Evolutionary conservation across 2,888 invertebrate genomes (phyloP), one percentile per base, ranked within the genome.

Genomic region (Eurois occulta): DNA sequence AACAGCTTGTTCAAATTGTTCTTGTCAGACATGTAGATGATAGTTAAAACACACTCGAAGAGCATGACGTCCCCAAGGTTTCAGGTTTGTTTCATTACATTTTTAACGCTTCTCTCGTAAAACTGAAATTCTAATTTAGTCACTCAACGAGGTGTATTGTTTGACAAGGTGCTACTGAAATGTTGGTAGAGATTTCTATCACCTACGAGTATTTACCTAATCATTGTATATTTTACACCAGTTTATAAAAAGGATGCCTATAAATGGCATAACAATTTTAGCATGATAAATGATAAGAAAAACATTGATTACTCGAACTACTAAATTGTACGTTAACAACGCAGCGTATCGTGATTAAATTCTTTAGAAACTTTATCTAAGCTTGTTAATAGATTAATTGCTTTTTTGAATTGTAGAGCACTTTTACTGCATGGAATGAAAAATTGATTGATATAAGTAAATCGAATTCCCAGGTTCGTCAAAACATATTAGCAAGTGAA

Each of bases 101-200:
- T 52, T 83, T 32, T 72, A 52, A 43, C 21, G 4, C 11, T 21
- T 62, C 67, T 46, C 62, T 62, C 41, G 58, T 66, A 71, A 48
- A 43, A 70, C n/a, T 46, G 11, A 35, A 43, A 43, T 77, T 78
- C 46, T 67, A 70, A 60, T 77, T 66, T 80, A 41, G 35, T 32
- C 55, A 58, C n/a, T 64, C 24, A 21, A 64, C 16, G 21, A 32
- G 38, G 21, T n/a, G 55, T 28, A 16, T 38, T 10, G 5, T 46
- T 48, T 52, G 11, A 60, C 24, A 58, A 55, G 16, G 3, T 18
- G 24, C 41, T 32, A 16, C 38, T 72, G 60, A 35, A 35, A 43
- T 43, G 35, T 43, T 4, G 13, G 32, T 60, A 32, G 11, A 41
- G 16, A 58, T 38, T 58, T 70, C 21, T 41, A 62, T 35, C 8